Conservation (phyloP, 2,797 vertebrate species). For the Pseudocheirus occidentalis region DNA sequence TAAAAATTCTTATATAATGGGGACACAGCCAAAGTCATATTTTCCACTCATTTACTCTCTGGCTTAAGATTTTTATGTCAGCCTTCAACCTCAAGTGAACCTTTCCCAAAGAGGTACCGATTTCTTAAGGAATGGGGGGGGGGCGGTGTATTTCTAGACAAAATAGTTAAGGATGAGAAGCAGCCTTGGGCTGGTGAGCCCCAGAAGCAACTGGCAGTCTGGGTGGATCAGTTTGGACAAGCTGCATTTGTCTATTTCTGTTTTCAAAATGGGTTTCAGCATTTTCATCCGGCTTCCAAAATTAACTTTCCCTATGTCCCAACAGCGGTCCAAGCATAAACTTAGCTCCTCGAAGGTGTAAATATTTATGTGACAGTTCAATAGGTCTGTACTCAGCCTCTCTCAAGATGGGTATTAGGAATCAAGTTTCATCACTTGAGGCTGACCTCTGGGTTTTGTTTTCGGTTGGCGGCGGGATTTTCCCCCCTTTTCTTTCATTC, state of each 20-base stretch:
- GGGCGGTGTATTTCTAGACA: slow-evolving; percentile 32
- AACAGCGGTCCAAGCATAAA: slow-evolving; percentile 68
- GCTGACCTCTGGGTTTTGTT: background rate
- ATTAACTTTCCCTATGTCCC: slow-evolving; percentile 74
- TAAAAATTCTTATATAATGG: slow-evolving; percentile 68
- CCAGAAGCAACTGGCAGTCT: slow-evolving; percentile 48
- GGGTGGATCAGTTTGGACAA: slow-evolving; percentile 55
- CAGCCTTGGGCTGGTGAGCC: background rate
- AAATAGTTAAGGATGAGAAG: slow-evolving; percentile 31
- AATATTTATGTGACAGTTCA: slow-evolving; percentile 52
- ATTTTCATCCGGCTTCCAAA: slow-evolving; percentile 78
- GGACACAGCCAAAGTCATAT: slow-evolving; percentile 64
- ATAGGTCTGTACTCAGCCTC: slow-evolving; percentile 40
- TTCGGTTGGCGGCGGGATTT: background rate
- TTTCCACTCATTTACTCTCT: slow-evolving; percentile 74
- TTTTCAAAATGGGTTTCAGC: slow-evolving; percentile 73
- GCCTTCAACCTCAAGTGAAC: slow-evolving; percentile 78
- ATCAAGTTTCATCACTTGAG: slow-evolving; percentile 51
- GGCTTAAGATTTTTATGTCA: slow-evolving; percentile 67
- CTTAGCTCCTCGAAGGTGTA: slow-evolving; percentile 61
- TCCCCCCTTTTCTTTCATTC: slow-evolving; percentile 11
- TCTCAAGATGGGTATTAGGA: slow-evolving; percentile 64
- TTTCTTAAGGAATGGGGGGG: slow-evolving; percentile 64
- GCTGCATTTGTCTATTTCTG: slow-evolving; percentile 69
- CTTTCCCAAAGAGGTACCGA: slow-evolving; percentile 65